phyloP scores from a whole-genome alignment of 2,888 invertebrate genomes.

The Xanthorhoe spadicearia region DNA sequence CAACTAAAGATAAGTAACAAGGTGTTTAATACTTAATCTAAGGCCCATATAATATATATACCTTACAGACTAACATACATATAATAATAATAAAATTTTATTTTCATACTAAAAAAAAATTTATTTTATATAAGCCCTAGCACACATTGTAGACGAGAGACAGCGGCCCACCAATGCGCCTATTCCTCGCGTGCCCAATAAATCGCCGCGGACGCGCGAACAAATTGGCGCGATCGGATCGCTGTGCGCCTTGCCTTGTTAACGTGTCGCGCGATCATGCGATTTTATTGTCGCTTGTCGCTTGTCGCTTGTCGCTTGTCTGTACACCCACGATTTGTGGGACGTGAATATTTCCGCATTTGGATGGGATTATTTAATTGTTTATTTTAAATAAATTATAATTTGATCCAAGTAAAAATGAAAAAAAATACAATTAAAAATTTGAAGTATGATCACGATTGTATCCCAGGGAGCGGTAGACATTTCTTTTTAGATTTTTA shows the following conservation, averaged over 20 bases:
- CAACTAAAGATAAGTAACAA: no score
- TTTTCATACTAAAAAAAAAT: no score
- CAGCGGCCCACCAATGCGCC: conserved; percentile 62
- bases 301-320: conserved; percentile 25
- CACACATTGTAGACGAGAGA: background rate
- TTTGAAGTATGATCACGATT: no score
- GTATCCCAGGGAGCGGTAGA: no score
- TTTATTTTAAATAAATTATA: background rate
- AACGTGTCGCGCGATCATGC: conserved; percentile 58
- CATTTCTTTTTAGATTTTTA: no score
- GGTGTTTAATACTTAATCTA: no score
- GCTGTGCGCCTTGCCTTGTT: conserved; percentile 68
- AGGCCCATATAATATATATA: no score
- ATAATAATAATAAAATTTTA: no score
- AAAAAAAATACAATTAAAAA: no score
- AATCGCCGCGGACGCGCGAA: conserved; percentile 75
- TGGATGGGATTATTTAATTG: background rate
- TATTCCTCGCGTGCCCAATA: conserved; percentile 73
- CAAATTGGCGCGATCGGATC: conserved; percentile 79
- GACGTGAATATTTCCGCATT: conserved; percentile 18
- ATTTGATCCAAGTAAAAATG: no score
- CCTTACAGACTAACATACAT: no score
- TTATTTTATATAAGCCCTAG: no score
- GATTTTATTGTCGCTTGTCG: conserved; percentile 42
- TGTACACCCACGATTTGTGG: conserved; percentile 42